phyloP scores from a whole-genome alignment of 2,797 vertebrate genomes.

The Anguilla obscura region DNA sequence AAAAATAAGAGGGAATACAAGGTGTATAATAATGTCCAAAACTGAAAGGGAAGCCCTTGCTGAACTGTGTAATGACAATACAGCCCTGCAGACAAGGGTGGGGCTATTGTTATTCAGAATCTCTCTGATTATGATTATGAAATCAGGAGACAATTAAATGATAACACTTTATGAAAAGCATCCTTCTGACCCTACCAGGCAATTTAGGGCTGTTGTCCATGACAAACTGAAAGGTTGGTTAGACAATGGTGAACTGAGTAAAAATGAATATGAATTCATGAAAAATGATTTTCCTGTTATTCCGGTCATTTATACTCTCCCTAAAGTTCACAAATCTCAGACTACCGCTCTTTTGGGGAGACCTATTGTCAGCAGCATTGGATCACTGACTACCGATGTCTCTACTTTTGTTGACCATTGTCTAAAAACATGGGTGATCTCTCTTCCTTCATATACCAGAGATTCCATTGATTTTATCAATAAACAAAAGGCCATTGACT shows the following conservation, averaged over 20 bases:
- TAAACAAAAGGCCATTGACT: too few relatives aligned
- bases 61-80: neutral
- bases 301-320: neutral
- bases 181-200: neutral
- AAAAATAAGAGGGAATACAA: too few relatives aligned
- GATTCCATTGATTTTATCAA: too few relatives aligned
- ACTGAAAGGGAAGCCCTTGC: too few relatives aligned
- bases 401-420: too few relatives aligned
- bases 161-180: neutral
- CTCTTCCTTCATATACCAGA: too few relatives aligned
- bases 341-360: neutral
- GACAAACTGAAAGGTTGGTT: neutral
- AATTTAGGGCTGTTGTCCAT: neutral
- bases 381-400: neutral
- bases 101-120: neutral
- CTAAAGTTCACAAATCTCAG: neutral
- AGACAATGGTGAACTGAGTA: neutral
- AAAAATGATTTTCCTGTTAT: neutral
- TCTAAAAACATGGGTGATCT: too few relatives aligned
- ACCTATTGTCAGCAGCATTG: neutral
- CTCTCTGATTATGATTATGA: too few relatives aligned
- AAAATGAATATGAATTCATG: neutral
- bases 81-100: neutral
- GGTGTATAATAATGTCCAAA: too few relatives aligned
- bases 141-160: neutral